A percentile compares a stretch with the other conserved stretches of the same genome.
Evolutionary conservation across 2,113 vertebrate genomes (phyloP).

Genomic region (Takifugu bimaculatus): DNA sequence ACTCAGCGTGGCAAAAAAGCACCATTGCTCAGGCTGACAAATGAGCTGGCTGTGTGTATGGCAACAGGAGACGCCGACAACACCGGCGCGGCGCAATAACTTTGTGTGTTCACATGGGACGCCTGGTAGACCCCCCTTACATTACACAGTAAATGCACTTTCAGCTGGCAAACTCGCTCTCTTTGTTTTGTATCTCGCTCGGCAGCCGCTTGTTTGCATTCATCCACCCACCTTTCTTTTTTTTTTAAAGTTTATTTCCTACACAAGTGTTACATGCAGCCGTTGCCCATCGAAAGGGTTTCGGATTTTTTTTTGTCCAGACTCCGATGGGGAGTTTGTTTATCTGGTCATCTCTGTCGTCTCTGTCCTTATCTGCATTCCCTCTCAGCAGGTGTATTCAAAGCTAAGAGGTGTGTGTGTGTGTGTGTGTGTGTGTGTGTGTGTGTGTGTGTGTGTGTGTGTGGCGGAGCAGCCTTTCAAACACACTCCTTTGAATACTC

Average conservation of each 20-base stretch:
- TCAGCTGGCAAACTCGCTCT: slow-evolving; percentile 58
- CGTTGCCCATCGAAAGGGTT: neutral
- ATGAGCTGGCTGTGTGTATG: neutral
- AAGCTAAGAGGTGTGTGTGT: slow-evolving; percentile 47
- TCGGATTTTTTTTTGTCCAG: slow-evolving; percentile 10
- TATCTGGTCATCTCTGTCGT: slow-evolving; percentile 47
- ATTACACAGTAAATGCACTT: slow-evolving; percentile 71
- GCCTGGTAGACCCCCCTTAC: slow-evolving; percentile 45
- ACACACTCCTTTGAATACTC: slow-evolving; percentile 72
- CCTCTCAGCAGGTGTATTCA: slow-evolving; percentile 64
- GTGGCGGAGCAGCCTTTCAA: slow-evolving; percentile 48
- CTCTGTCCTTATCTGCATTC: slow-evolving; percentile 61
- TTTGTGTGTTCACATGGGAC: neutral
- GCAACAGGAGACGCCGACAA: slow-evolving; percentile 4
- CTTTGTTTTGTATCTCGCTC: slow-evolving; percentile 48
- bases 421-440: too few relatives aligned
- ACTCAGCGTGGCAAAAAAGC: slow-evolving; percentile 3
- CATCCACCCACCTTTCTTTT: slow-evolving; percentile 34
- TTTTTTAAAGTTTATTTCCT: slow-evolving; percentile 30
- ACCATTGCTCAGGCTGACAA: slow-evolving; percentile 1
- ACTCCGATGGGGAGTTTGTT: slow-evolving; percentile 29
- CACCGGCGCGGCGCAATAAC: neutral
- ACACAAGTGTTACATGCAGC: slow-evolving; percentile 2
- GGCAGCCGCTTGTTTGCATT: slow-evolving; percentile 60
- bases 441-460: slow-evolving; percentile 22